Conservation (phyloP, 2,113 vertebrate genomes). For the Chamaetylas fuelleborni region DNA sequence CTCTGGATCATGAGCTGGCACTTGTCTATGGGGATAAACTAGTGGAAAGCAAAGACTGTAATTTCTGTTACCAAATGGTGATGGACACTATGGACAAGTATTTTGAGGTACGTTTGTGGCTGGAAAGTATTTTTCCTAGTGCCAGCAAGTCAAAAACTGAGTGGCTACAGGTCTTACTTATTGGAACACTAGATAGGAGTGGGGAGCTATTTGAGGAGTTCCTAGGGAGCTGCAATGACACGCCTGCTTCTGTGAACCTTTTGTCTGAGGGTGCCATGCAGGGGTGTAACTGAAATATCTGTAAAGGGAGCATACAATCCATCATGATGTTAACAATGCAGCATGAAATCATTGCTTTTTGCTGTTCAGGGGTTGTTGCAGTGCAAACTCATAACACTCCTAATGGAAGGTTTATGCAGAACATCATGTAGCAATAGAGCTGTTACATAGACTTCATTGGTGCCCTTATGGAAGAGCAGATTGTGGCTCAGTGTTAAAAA, state of each 20-base stretch:
- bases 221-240: conserved; percentile 70
- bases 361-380: neutral
- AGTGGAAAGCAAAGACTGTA: conserved; percentile 70
- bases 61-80: conserved; percentile 77
- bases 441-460: neutral
- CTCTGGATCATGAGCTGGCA: conserved; percentile 79
- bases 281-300: conserved; percentile 70
- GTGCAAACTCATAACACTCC: neutral
- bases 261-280: conserved; percentile 83
- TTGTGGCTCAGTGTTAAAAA: neutral
- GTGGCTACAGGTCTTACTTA: neutral
- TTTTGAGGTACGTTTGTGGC: conserved; percentile 71
- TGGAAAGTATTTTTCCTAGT: neutral
- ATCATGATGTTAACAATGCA: neutral
- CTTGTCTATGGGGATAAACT: conserved; percentile 82
- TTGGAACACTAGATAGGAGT: neutral
- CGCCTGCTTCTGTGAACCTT: conserved; percentile 75
- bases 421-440: neutral
- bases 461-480: neutral
- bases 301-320: neutral
- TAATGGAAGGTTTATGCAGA: neutral
- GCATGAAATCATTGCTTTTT: neutral
- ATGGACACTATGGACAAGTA: conserved; percentile 70
- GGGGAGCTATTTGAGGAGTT: neutral
- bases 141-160: neutral